Conservation (phyloP, 2,113 vertebrate genomes). For the Bos taurus region ARS-UCD2.0 NC_037351.1:46011501-46012000, state of each 20-base stretch:
- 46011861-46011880: not conserved
- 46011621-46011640: not conserved
- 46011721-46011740: not conserved
- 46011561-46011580: not conserved
- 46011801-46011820: not conserved
- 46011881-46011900: not conserved
- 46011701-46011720: not conserved
- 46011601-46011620: not conserved
- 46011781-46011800: not conserved
- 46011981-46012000: accelerated
- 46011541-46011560: not conserved
- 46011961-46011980: not conserved
- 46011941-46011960: not conserved
- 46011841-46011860: not conserved
- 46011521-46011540: not conserved
- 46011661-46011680: not conserved
- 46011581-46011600: not conserved
- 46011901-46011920: too few species aligned
- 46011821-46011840: not conserved
- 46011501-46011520: not conserved
- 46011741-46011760: not conserved
- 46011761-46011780: not conserved
- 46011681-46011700: not conserved
- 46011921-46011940: not conserved
- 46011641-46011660: not conserved